These are phyloP conservation scores for Calyptommatus sinebrachiatus DNA, from an alignment of 2,113 vertebrate genomes.

Conservation along the genomic window DNA sequence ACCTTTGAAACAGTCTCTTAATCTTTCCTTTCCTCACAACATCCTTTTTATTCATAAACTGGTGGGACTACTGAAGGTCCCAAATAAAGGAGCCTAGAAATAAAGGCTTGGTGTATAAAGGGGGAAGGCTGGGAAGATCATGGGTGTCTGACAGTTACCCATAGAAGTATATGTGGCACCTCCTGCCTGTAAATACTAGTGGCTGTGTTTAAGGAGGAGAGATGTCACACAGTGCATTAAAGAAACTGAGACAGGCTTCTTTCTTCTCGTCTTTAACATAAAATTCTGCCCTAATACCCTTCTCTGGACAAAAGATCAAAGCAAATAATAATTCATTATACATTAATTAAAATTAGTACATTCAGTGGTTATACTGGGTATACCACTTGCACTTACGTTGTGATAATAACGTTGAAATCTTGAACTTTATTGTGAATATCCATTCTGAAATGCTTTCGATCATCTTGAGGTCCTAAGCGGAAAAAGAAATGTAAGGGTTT, in stretches of 20 bases:
- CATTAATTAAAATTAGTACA: neutral
- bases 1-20: too few relatives aligned
- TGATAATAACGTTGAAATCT: conserved; percentile 89
- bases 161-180: too few relatives aligned
- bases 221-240: neutral
- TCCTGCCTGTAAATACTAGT: too few relatives aligned
- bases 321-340: neutral
- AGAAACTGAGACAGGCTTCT: neutral
- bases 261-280: neutral
- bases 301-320: neutral
- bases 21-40: too few relatives aligned
- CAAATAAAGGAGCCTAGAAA: too few relatives aligned
- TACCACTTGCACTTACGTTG: conserved; percentile 84
- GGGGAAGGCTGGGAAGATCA: too few relatives aligned
- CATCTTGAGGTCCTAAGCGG: conserved; percentile 84
- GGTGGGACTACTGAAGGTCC: too few relatives aligned
- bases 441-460: conserved; percentile 83
- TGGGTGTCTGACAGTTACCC: too few relatives aligned
- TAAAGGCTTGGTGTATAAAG: too few relatives aligned
- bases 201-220: too few relatives aligned
- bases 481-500: conserved; percentile 2
- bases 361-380: neutral
- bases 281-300: neutral
- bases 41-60: too few relatives aligned
- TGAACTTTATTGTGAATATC: conserved; percentile 80